Percentiles rank a stretch among this genome's conserved stretches.
phyloP scores from a whole-genome alignment of 2,888 invertebrate species.

The Uloborus plumipes region DNA sequence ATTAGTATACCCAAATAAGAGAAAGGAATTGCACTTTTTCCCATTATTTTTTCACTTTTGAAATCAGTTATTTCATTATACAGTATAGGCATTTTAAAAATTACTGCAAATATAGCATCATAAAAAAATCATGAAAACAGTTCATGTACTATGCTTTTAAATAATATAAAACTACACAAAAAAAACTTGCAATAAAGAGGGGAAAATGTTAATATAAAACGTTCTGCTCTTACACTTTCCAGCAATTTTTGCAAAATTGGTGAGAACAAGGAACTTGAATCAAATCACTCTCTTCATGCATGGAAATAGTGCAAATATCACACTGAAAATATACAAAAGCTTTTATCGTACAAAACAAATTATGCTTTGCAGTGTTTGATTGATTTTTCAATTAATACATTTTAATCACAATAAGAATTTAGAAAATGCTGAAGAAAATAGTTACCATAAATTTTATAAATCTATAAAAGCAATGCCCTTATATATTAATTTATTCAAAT shows the following conservation, averaged over 20 bases:
- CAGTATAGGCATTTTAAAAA: too few species aligned
- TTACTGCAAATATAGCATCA: too few species aligned
- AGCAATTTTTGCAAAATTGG: slow-evolving; percentile 78
- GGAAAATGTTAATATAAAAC: neutral
- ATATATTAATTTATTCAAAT: too few species aligned
- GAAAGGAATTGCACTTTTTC: too few species aligned
- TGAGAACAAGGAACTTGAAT: slow-evolving; percentile 77
- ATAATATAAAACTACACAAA: neutral
- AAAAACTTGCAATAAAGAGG: neutral
- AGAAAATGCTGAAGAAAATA: neutral
- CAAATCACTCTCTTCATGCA: slow-evolving; percentile 72
- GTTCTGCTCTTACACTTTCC: slow-evolving; percentile 74
- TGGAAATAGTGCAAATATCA: slow-evolving; percentile 76
- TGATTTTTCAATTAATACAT: neutral
- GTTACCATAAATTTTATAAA: neutral
- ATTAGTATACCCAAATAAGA: too few species aligned
- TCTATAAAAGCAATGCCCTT: too few species aligned
- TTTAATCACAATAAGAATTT: slow-evolving; percentile 1
- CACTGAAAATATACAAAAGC: slow-evolving; percentile 72
- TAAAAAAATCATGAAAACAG: neutral
- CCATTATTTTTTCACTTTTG: too few species aligned
- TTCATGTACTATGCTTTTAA: neutral
- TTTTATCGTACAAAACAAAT: too few species aligned
- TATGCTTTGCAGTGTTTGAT: too few species aligned
- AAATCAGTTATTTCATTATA: too few species aligned